Base-by-base conservation (phyloP, 1,140 invertebrate genomes). In the Micrasema minimum region DNA sequence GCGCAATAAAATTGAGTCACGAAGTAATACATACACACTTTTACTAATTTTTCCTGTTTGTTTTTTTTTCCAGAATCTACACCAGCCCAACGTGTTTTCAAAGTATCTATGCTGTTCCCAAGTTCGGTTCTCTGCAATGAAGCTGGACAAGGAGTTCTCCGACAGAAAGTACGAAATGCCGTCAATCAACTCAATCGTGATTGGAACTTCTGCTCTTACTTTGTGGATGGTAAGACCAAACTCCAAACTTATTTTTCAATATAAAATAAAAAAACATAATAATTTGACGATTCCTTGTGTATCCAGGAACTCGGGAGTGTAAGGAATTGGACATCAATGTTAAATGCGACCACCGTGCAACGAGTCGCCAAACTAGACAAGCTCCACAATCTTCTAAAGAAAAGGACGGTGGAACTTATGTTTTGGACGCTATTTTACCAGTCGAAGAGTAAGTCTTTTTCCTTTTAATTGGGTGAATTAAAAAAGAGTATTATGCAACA, bases 151-250 rank as follows among this genome's bases (percentile, higher is more conserved):
- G 93, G 91, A 57, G 95, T 97, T 1, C 84, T 97, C 0, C 88
- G 93, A 69, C 93, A 96, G 76, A 93, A 93, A 79, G 94, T 97
- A 1, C 88, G 92, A 73, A 90, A 91, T 76, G 94, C 94, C 14
- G 91, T 97, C 20, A 94, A 96, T 75, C 90, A 93, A 38, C 85
- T 97, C 14, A 97, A 97, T 77, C 88, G 93, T 76, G 93, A 96
- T 74, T 96, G 95, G 95, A 95, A 94, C 83, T 94, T 96, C 89
- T 96, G 94, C 79, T 94, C 94, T 0, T 94, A 94, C 76, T 91
- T 91, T 74, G 87, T 91, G n/a, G 91, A 94, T 85, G 91, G 91
- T 88, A 86, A 80, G 74, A 73, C 26, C 35, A 14, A 31, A 64
- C 31, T 22, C 16, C 23, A 43, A 43, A n/a, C 5, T n/a, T n/a